Evolutionary conservation across 2,888 invertebrate species (phyloP), one percentile per base, ranked within the genome.

Genomic region (Siphlonurus alternatus): DNA sequence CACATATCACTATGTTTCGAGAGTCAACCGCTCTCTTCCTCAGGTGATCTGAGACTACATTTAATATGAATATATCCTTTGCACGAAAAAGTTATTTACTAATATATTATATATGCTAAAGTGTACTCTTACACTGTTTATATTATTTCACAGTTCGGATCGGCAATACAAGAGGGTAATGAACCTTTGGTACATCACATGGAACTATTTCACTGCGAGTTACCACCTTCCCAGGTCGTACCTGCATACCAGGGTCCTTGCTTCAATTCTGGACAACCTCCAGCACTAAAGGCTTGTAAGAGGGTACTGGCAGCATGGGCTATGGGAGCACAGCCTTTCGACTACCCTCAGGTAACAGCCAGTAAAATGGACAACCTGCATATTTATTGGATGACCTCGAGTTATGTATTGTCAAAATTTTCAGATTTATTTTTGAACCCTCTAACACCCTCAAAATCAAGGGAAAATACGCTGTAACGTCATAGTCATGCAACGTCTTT

Each of bases 241-340:
- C 90, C 92, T 0, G 72, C 83, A 23, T 97, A 92, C 75, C 76
- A 78, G 68, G 97, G 95, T 0, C 87, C 89, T 59, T 98, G 98
- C 72, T 86, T 88, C 69, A 81, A 84, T 61, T 73, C 84, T 51
- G 77, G 83, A 20, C 80, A 88, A 67, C 97, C 98, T 0, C 76
- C 80, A 63, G 81, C 83, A 67, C 87, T 56, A 3, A 86, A 88
- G 75, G 84, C 86, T 15, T 92, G 91, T 72, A 85, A 86, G 69
- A 80, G 89, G 76, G 95, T 96, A 0, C 80, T 95, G 68, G 92
- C 93, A 0, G 96, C 95, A 0, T 99, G 99, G 98, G 98, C 99
- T 0, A 98, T 99, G 96, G 99, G 99, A 0, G 98, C 98, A 1
- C 83, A 84, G 54, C 85, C 89, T 0, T 92, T 93, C 71, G 81